A percentile compares a stretch with the other conserved stretches of the same genome.
These are phyloP conservation scores for Illadopsis cleaveri DNA, from an alignment of 2,113 vertebrate genomes.

Conservation along the genomic window DNA sequence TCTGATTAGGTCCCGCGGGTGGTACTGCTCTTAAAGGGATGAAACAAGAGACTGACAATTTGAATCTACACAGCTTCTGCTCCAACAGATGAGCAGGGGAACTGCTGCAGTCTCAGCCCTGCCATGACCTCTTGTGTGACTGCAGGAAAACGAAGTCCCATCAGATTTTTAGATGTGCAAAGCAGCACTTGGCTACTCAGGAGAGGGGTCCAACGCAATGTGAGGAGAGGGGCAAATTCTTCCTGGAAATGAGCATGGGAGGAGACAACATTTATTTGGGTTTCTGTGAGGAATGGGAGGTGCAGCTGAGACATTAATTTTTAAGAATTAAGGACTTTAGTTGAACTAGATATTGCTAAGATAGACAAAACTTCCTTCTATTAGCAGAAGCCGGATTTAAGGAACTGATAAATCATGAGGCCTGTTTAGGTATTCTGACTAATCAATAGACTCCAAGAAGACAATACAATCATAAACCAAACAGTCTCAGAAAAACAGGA, in stretches of 20 bases:
- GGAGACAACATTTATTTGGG: neutral
- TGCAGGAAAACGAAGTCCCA: neutral
- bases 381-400: too few species aligned
- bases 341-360: too few species aligned
- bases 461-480: too few species aligned
- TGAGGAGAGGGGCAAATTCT: neutral
- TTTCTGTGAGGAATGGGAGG: neutral
- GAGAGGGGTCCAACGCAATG: neutral
- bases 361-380: too few species aligned
- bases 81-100: neutral
- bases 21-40: neutral
- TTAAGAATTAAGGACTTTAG: too few species aligned
- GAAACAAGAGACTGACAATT: neutral
- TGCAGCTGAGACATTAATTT: too few species aligned
- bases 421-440: too few species aligned
- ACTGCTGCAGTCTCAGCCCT: neutral
- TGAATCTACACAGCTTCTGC: neutral
- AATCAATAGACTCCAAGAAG: too few species aligned
- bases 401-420: too few species aligned
- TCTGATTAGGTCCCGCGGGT: neutral
- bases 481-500: too few species aligned
- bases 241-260: neutral
- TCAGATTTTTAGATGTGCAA: neutral
- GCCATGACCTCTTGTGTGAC: accelerated
- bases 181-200: neutral